phyloP scores from a whole-genome alignment of 2,113 vertebrate genomes.

The Chloroceryle aenea region DNA sequence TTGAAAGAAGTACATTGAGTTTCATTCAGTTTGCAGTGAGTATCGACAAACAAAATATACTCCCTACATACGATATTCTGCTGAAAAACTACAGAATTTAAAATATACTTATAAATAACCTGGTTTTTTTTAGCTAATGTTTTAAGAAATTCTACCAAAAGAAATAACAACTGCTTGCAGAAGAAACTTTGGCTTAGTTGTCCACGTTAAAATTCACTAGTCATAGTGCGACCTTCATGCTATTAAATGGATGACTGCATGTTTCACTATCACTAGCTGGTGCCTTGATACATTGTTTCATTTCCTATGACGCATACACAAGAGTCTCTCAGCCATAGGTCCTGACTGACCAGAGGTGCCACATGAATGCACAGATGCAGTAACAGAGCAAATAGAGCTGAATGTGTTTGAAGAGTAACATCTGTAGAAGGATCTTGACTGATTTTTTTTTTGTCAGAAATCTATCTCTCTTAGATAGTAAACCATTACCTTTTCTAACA shows the following conservation, averaged over 20 bases:
- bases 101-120: background rate
- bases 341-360: background rate
- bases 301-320: background rate
- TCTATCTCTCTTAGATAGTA: background rate
- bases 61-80: background rate
- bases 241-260: conserved; percentile 36
- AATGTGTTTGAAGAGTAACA: background rate
- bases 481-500: background rate
- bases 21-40: background rate
- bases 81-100: background rate
- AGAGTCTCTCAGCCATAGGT: background rate
- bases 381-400: background rate
- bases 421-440: background rate
- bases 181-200: background rate
- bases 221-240: background rate
- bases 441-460: background rate
- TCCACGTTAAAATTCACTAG: background rate
- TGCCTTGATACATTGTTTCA: background rate
- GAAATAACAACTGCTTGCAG: background rate
- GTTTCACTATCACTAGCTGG: background rate
- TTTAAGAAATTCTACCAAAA: background rate
- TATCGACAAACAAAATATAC: background rate
- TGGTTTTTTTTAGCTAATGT: background rate
- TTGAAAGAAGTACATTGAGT: background rate
- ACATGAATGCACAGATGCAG: background rate